phyloP scores from a whole-genome alignment of 2,797 vertebrate species.

The Cephalopachus bancanus region DNA sequence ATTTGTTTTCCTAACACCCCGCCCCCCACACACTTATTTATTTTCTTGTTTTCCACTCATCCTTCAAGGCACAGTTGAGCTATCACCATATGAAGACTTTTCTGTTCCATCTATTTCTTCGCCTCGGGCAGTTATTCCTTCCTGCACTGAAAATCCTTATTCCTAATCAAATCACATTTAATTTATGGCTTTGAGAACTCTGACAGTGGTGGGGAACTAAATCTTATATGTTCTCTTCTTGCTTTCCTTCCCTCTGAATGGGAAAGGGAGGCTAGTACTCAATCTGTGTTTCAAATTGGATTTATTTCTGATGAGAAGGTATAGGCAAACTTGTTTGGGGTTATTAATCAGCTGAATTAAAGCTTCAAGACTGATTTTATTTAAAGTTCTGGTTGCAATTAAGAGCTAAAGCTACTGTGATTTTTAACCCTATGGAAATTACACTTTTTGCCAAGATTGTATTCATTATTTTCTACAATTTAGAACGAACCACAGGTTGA shows the following conservation, averaged over 20 bases:
- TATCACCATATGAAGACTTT: constrained; percentile 21
- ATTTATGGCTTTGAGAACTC: not conserved
- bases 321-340: not conserved
- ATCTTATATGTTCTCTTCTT: not conserved
- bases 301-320: constrained; percentile 25
- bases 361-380: constrained; percentile 15
- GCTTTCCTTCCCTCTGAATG: not conserved
- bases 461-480: not conserved
- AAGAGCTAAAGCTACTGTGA: constrained; percentile 10
- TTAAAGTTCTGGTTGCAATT: constrained; percentile 32
- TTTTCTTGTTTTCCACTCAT: constrained; percentile 18
- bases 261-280: not conserved
- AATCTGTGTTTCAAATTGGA: not conserved
- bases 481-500: not conserved
- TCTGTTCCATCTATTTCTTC: not conserved
- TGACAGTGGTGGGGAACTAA: not conserved
- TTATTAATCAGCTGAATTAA: constrained; percentile 53
- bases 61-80: constrained; percentile 1
- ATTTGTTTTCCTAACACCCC: not conserved
- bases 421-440: constrained; percentile 31
- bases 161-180: not conserved
- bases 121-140: not conserved
- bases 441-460: not conserved
- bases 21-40: too few relatives aligned
- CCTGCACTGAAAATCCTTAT: not conserved